Conservation (phyloP, 1,140 invertebrate genomes). For the Hylaeus anthracinus region DNA sequence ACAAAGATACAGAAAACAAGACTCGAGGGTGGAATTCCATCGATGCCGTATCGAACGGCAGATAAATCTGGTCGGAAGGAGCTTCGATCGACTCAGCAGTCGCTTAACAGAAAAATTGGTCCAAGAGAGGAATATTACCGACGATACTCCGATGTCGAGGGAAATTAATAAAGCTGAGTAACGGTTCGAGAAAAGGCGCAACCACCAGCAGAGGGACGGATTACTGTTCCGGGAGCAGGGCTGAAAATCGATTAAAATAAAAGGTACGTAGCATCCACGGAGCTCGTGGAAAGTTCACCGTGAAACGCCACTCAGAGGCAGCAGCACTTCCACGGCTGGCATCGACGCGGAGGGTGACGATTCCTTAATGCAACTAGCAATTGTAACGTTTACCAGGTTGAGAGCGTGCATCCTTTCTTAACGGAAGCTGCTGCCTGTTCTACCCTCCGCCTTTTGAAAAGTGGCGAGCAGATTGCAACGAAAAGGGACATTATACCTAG, state of each 20-base stretch:
- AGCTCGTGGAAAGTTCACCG: no score
- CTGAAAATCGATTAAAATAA: slow-evolving; percentile 15
- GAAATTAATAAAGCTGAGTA: background rate
- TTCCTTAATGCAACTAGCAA: slow-evolving; percentile 53
- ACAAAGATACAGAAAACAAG: no score
- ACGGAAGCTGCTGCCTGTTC: slow-evolving; percentile 30
- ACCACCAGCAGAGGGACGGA: no score
- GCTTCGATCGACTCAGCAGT: no score
- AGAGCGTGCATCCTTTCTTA: slow-evolving; percentile 35
- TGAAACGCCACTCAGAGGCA: background rate
- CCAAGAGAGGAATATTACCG: no score
- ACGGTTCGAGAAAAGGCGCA: background rate
- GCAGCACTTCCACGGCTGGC: slow-evolving; percentile 5
- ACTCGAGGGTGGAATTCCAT: no score
- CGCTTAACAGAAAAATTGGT: no score
- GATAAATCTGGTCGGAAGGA: no score
- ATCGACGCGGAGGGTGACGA: slow-evolving; percentile 29
- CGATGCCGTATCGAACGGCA: no score
- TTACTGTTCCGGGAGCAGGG: background rate
- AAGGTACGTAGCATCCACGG: no score
- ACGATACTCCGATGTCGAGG: background rate
- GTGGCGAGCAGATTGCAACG: slow-evolving; percentile 71
- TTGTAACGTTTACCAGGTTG: slow-evolving; percentile 56
- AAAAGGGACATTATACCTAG: slow-evolving; percentile 45
- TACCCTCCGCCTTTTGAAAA: slow-evolving; percentile 48